Percentiles rank a stretch among this genome's conserved stretches.
phyloP scores from a whole-genome alignment of 1,140 invertebrate species.

The Panagrolaimus sp. region DNA sequence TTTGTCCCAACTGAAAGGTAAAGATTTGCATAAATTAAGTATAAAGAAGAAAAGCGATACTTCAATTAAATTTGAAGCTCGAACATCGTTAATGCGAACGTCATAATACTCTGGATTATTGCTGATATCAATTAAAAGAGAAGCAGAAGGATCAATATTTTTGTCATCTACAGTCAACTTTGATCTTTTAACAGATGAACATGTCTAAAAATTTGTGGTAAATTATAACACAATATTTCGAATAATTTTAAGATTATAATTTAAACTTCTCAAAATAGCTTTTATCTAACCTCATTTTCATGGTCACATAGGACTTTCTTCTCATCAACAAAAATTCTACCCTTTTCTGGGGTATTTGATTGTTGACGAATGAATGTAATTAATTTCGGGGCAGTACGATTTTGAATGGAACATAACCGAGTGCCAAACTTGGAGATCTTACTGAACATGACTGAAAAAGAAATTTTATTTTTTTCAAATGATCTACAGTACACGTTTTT shows the following conservation, averaged over 20 bases:
- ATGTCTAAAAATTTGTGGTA: conserved; percentile 69
- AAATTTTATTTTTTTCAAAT: too few relatives aligned
- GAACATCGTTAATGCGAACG: too few relatives aligned
- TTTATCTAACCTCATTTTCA: conserved; percentile 93
- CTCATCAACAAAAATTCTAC: conserved; percentile 97
- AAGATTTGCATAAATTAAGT: too few relatives aligned
- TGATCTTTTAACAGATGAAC: conserved; percentile 82
- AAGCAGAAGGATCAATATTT: conserved; percentile 90
- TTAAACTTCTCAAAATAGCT: conserved; percentile 63
- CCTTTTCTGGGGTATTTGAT: conserved; percentile 55
- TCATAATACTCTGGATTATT: too few relatives aligned
- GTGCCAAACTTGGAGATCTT: conserved; percentile 12
- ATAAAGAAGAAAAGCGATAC: too few relatives aligned
- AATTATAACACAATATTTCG: too few relatives aligned
- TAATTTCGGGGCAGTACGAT: too few relatives aligned
- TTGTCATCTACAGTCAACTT: conserved; percentile 98
- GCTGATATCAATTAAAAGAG: too few relatives aligned
- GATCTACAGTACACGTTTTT: too few relatives aligned
- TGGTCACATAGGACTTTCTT: conserved; percentile 86
- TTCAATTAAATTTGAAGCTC: too few relatives aligned
- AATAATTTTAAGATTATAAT: too few relatives aligned
- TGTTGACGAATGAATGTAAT: conserved; percentile 7
- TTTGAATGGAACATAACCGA: conserved; percentile 21
- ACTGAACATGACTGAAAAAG: conserved; percentile 11
- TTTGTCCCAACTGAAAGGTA: too few relatives aligned